Percentiles rank a stretch among this genome's conserved stretches.
Evolutionary conservation across 2,797 vertebrate genomes (phyloP).

Genomic region (Lacerta bilineata): DNA sequence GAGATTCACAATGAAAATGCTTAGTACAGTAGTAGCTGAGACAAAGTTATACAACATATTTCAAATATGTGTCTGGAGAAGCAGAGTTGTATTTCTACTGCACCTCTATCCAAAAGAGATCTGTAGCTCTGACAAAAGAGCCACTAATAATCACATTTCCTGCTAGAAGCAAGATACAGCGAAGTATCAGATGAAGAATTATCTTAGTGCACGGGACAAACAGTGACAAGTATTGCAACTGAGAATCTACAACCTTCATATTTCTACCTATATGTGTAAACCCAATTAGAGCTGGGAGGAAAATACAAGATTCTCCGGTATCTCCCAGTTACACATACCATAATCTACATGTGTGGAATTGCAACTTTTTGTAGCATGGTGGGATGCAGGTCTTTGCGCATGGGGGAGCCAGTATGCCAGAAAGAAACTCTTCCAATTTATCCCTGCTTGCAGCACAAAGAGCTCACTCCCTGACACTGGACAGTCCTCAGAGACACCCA

Average conservation of each 20-base stretch:
- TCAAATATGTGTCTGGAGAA: neutral
- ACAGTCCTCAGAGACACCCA: neutral
- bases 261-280: neutral
- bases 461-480: neutral
- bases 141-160: neutral
- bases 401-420: neutral
- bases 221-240: neutral
- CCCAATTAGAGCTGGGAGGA: neutral
- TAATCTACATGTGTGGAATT: neutral
- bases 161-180: neutral
- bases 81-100: neutral
- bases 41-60: neutral
- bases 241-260: neutral
- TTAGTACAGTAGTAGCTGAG: neutral
- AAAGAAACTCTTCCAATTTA: neutral
- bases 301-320: neutral
- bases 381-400: neutral
- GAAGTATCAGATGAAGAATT: neutral
- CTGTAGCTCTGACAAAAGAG: neutral
- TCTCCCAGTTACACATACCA: neutral
- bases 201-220: neutral
- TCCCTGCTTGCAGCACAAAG: neutral
- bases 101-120: neutral
- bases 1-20: neutral
- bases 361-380: neutral